These are phyloP conservation scores for Pristis pectinata DNA, from an alignment of 2,797 vertebrate species.

Conservation along the genomic window DNA sequence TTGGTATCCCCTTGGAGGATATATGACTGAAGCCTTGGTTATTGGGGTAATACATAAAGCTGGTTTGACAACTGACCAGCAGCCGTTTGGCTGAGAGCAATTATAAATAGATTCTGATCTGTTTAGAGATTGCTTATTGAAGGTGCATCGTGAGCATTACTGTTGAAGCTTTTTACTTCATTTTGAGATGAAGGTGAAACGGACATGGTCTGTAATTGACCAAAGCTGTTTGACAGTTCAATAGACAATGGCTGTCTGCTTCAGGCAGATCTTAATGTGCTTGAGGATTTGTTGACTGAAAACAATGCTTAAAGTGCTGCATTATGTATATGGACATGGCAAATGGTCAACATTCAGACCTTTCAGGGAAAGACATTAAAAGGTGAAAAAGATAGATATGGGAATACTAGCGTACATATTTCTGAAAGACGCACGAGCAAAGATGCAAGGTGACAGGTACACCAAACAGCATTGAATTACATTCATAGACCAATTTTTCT, in stretches of 20 bases:
- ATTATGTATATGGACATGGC: not conserved
- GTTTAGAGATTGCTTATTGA: not conserved
- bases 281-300: not conserved
- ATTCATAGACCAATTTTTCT: not conserved
- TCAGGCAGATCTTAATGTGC: not conserved
- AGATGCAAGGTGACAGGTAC: not conserved
- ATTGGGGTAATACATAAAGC: no score
- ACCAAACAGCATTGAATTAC: not conserved
- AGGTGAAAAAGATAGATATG: not conserved
- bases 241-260: not conserved
- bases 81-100: no score
- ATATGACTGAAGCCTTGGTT: not conserved
- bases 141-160: not conserved
- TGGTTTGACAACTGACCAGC: not conserved
- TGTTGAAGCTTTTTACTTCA: not conserved
- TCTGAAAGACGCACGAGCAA: not conserved
- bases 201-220: not conserved
- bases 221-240: no score
- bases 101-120: not conserved
- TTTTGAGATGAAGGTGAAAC: not conserved
- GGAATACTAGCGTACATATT: not conserved
- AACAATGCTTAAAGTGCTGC: not conserved
- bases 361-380: not conserved
- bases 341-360: not conserved
- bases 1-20: not conserved